Conservation (phyloP, 2,797 vertebrate genomes). For the Catharus ustulatus region DNA sequence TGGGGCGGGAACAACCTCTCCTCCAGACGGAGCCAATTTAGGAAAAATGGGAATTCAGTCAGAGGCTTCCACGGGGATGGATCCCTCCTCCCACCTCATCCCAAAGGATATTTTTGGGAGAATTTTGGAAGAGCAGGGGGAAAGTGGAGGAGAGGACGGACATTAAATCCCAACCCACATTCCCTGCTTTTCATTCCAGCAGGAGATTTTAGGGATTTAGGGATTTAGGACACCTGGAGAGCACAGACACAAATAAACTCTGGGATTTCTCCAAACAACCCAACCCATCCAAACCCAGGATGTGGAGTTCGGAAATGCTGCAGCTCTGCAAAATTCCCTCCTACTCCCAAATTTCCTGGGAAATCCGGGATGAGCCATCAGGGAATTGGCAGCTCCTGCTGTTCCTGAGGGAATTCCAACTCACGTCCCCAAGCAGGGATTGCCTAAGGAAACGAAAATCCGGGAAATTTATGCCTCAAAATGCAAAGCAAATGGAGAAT, state of each 20-base stretch:
- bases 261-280: neutral
- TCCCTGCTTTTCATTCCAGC: neutral
- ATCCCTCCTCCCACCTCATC: neutral
- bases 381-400: neutral
- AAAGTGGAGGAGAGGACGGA: neutral
- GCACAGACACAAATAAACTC: neutral
- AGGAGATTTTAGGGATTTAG: neutral
- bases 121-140: neutral
- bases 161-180: neutral
- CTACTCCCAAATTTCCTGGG: neutral
- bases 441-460: neutral
- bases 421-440: fast-evolving
- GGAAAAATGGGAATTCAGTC: neutral
- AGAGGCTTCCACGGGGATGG: neutral
- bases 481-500: neutral
- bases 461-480: neutral
- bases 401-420: neutral
- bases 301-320: neutral
- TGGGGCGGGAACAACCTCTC: neutral
- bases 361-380: neutral
- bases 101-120: neutral
- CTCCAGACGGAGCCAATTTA: neutral
- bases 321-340: neutral
- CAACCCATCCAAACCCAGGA: neutral
- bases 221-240: constrained; percentile 22